Evolutionary conservation across 2,113 vertebrate species (phyloP), one percentile per base, ranked within the genome.

Genomic region (Capra hircus): DNA sequence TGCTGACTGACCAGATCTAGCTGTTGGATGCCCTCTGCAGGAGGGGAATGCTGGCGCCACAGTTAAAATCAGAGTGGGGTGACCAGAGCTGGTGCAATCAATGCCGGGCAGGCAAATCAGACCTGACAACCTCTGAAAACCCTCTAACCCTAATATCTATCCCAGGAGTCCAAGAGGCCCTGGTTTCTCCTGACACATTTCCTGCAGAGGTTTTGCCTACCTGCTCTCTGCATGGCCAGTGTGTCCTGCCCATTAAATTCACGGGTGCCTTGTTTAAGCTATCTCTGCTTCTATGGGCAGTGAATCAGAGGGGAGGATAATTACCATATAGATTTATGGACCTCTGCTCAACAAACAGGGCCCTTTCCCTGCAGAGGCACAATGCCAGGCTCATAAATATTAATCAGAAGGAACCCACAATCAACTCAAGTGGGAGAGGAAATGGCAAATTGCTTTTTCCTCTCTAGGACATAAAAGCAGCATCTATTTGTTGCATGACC

Each of bases 291-390:
- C 74, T 19, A 11, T 78, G 64, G 52, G 17, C 53, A 50, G 17
- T 16, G 77, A 30, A 25, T 57, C 11, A 6, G 48, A 53, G 43
- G 36, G 64, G 55, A 94, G 60, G 84, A 48, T 59, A 96, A 98
- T 97, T 94, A 95, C 78, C 96, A 86, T 83, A 77, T 23, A 95
- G 90, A 97, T 97, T 96, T 97, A 93, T 93, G 74, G 82, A 93
- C 94, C 90, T 96, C 86, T 95, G 57, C 78, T 91, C 77, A 96
- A 88, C 64, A 90, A 93, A 86, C 82, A 91, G 60, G n/a, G 87
- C 19, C 92, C 77, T 97, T 91, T 78, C 67, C 53, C 50, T 77
- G 64, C 92, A 53, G 91, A 85, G 62, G 67, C 90, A 82, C 92
- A 52, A 84, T 55, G 77, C 50, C 52, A 1, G 78, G 15, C 88